Evolutionary conservation across 2,113 vertebrate species (phyloP).

Genomic region (Semnornis frantzii): DNA sequence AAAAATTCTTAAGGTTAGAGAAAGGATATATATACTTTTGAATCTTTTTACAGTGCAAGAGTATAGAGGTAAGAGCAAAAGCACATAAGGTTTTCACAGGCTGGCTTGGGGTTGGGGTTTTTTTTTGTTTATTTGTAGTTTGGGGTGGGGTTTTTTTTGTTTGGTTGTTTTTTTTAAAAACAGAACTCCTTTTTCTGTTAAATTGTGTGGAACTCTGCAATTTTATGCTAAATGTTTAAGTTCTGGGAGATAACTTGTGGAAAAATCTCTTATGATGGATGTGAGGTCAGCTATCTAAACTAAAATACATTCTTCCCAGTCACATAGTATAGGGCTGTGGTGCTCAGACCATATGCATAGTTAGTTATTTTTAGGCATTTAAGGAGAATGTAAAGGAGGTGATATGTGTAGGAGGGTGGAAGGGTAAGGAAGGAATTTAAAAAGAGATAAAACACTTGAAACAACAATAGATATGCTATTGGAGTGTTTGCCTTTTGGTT

Average conservation of each 20-base stretch:
- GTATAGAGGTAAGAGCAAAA: neutral
- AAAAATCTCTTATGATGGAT: slow-evolving; percentile 34
- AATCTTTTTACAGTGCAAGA: neutral
- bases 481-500: neutral
- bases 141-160: neutral
- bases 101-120: neutral
- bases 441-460: slow-evolving; percentile 17
- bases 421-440: slow-evolving; percentile 37
- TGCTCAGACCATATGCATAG: slow-evolving; percentile 66
- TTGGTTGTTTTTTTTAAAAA: neutral
- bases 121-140: neutral
- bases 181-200: neutral
- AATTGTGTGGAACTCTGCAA: neutral
- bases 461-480: slow-evolving; percentile 22
- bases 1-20: neutral
- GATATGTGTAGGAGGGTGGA: slow-evolving; percentile 59
- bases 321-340: slow-evolving; percentile 55
- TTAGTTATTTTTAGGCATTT: slow-evolving; percentile 65
- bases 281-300: slow-evolving; percentile 40
- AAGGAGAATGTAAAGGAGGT: slow-evolving; percentile 65
- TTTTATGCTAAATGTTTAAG: neutral
- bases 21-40: neutral
- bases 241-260: neutral
- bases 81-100: neutral
- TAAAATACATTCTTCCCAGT: slow-evolving; percentile 26